These are phyloP conservation scores for Semotilus atromaculatus DNA, from an alignment of 2,797 vertebrate genomes.

Conservation along the genomic window DNA sequence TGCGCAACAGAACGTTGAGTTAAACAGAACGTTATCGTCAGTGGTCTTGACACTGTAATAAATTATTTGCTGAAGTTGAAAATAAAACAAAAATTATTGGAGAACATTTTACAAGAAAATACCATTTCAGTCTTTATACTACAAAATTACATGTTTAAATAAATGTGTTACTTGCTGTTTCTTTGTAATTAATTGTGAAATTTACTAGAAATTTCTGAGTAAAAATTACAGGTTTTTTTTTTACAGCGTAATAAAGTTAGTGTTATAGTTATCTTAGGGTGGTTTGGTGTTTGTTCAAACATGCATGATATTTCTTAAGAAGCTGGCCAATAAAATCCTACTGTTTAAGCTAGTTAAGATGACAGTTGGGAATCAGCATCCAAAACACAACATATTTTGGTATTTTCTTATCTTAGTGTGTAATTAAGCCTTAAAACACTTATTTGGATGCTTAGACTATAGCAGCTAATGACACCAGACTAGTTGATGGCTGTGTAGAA, in stretches of 20 bases:
- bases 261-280: not conserved
- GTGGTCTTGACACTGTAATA: not conserved
- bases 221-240: not conserved
- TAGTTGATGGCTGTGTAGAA: not conserved
- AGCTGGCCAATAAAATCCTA: not conserved
- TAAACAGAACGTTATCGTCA: not conserved
- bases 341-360: not conserved
- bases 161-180: not conserved
- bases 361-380: not conserved
- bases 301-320: not conserved
- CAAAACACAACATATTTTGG: not conserved
- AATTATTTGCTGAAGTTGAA: not conserved
- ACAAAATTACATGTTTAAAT: not conserved
- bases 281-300: not conserved
- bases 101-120: no score
- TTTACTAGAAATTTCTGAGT: not conserved
- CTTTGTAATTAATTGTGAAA: not conserved
- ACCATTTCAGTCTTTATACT: not conserved
- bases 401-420: not conserved
- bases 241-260: not conserved
- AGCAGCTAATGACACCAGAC: slow-evolving; percentile 25
- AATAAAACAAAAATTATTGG: no score
- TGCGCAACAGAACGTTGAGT: not conserved
- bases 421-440: slow-evolving; percentile 15
- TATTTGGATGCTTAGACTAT: slow-evolving; percentile 20